A percentile compares a stretch with the other conserved stretches of the same genome.
These are phyloP conservation scores for Litocranius walleri DNA, from an alignment of 2,113 vertebrate genomes.

Conservation along the genomic window DNA sequence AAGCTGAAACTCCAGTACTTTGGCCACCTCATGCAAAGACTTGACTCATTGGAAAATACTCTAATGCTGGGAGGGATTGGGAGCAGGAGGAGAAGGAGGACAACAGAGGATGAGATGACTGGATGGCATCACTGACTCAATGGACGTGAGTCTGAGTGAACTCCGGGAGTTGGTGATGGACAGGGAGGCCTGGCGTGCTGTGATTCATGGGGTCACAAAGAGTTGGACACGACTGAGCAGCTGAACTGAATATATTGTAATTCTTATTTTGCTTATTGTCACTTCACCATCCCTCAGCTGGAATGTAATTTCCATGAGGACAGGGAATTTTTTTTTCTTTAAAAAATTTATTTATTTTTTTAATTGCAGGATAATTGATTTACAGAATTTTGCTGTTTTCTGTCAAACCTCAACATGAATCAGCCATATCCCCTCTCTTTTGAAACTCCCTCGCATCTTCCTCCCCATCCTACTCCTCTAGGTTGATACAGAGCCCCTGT, in stretches of 20 bases:
- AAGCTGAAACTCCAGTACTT: too few relatives aligned
- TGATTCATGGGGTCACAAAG: too few relatives aligned
- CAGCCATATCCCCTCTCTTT: neutral
- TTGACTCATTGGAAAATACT: too few relatives aligned
- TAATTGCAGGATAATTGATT: neutral
- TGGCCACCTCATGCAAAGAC: too few relatives aligned
- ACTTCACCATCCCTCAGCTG: neutral
- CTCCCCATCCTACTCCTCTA: neutral
- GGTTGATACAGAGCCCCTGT: neutral
- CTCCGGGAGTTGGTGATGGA: too few relatives aligned
- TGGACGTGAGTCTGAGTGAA: accelerated
- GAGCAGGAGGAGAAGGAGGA: too few relatives aligned
- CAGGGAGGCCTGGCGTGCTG: too few relatives aligned
- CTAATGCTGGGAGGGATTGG: too few relatives aligned
- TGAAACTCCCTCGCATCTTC: neutral
- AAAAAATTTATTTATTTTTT: neutral
- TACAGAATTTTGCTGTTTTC: neutral
- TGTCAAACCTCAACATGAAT: neutral
- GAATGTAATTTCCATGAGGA: neutral
- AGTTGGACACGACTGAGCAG: too few relatives aligned
- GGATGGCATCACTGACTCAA: too few relatives aligned
- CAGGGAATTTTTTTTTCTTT: neutral
- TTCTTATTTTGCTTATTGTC: neutral
- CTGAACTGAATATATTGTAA: neutral
- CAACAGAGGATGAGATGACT: too few relatives aligned